Percentiles rank a stretch among this genome's conserved stretches.
Conservation (phyloP, 2,888 invertebrate species). For the Dynastes hyllus region DNA sequence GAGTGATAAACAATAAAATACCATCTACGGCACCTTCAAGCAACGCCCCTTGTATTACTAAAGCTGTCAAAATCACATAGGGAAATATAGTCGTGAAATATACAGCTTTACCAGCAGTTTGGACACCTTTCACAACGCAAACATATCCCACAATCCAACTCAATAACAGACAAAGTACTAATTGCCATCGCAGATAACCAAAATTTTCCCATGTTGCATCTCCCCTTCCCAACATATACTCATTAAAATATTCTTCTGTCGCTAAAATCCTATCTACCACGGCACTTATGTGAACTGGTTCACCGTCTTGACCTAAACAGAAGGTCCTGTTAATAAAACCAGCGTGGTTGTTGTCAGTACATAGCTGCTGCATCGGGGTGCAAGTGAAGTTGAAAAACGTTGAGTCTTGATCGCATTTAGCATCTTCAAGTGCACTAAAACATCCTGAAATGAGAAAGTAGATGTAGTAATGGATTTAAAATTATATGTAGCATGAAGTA, state of each 20-base stretch:
- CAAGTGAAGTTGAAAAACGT: slow-evolving; percentile 76
- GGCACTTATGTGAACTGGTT: slow-evolving; percentile 71
- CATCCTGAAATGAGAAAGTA: slow-evolving; percentile 71
- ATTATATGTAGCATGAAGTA: too few relatives aligned
- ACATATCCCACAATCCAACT: slow-evolving; percentile 91
- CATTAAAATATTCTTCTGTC: slow-evolving; percentile 74
- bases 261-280: slow-evolving; percentile 75
- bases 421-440: slow-evolving; percentile 79
- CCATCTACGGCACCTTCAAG: slow-evolving; percentile 81
- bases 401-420: slow-evolving; percentile 71
- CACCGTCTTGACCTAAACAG: slow-evolving; percentile 69
- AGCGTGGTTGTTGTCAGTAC: slow-evolving; percentile 68
- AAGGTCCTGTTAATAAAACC: slow-evolving; percentile 70
- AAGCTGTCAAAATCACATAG: slow-evolving; percentile 79
- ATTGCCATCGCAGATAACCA: slow-evolving; percentile 86
- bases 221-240: slow-evolving; percentile 84
- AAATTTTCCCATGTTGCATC: slow-evolving; percentile 82
- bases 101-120: slow-evolving; percentile 90
- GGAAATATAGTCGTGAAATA: slow-evolving; percentile 84
- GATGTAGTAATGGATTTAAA: not conserved
- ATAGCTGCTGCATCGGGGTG: slow-evolving; percentile 72
- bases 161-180: slow-evolving; percentile 84
- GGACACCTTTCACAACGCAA: slow-evolving; percentile 90
- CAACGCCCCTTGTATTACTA: slow-evolving; percentile 76
- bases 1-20: slow-evolving; percentile 82